phyloP scores from a whole-genome alignment of 2,888 invertebrate genomes.

The Andrena dorsata region DNA sequence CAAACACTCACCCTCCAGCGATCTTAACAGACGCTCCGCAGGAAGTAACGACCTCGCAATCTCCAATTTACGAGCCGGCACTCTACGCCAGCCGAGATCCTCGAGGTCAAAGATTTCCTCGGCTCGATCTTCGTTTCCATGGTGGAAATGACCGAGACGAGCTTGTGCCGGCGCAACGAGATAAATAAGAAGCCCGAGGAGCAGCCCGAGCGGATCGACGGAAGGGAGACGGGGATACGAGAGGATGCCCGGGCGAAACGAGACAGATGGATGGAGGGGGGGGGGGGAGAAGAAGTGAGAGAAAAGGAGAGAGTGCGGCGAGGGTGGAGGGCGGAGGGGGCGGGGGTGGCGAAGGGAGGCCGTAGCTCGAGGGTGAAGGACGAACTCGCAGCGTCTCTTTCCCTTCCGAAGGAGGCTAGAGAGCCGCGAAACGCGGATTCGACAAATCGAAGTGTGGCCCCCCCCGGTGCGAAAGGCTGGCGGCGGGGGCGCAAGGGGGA shows the following conservation, averaged over 20 bases:
- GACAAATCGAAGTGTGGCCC: slow-evolving; percentile 81
- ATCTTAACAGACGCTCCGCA: slow-evolving; percentile 58
- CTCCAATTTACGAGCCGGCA: slow-evolving; percentile 67
- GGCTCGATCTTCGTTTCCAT: slow-evolving; percentile 62
- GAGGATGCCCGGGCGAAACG: slow-evolving; percentile 28
- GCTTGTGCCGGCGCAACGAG: slow-evolving; percentile 67
- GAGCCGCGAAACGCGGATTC: slow-evolving; percentile 80
- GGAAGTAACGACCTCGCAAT: slow-evolving; percentile 66
- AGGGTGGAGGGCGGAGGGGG: slow-evolving; percentile 55
- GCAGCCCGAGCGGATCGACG: slow-evolving; percentile 15
- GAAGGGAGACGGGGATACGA: slow-evolving; percentile 19
- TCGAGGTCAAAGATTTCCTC: slow-evolving; percentile 61
- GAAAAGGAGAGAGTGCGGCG: slow-evolving; percentile 10
- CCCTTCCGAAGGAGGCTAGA: slow-evolving; percentile 53
- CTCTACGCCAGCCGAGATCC: slow-evolving; percentile 36
- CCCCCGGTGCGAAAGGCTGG: slow-evolving; percentile 47
- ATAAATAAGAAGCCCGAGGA: slow-evolving; percentile 72
- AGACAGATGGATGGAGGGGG: slow-evolving; percentile 34
- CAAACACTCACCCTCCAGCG: slow-evolving; percentile 56
- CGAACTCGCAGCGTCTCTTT: slow-evolving; percentile 38
- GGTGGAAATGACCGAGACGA: slow-evolving; percentile 72
- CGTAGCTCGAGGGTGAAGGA: slow-evolving; percentile 37
- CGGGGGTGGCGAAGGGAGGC: slow-evolving; percentile 33
- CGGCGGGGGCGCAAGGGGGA: slow-evolving; percentile 7
- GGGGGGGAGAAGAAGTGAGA: slow-evolving; percentile 19